Evolutionary conservation across 2,113 vertebrate genomes (phyloP).

Genomic region (Mobula birostris): DNA sequence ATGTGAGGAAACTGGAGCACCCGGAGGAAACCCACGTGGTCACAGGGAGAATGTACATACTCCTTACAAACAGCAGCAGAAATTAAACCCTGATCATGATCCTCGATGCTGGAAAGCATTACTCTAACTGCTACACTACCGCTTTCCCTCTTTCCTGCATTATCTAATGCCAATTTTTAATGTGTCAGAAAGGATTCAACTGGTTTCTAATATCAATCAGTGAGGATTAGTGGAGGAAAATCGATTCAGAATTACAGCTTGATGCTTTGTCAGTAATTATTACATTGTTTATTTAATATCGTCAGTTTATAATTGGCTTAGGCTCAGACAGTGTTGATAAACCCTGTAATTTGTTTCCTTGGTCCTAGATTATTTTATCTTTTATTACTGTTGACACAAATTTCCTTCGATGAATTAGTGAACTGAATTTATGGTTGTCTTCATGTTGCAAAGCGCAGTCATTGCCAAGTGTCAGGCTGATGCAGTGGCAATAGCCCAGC

Average conservation of each 20-base stretch:
- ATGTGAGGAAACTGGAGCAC: no score
- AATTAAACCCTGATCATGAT: no score
- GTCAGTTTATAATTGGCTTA: constrained; percentile 14
- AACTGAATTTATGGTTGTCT: constrained; percentile 8
- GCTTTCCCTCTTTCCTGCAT: not conserved
- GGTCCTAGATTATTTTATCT: not conserved
- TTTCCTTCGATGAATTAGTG: not conserved
- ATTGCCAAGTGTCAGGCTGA: not conserved
- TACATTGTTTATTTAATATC: constrained; percentile 14
- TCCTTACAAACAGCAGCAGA: no score
- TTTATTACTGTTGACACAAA: constrained; percentile 11
- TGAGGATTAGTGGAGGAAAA: not conserved
- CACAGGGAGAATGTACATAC: no score
- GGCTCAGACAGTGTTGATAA: constrained; percentile 10
- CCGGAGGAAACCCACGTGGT: no score
- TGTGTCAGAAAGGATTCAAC: not conserved
- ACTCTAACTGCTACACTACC: no score
- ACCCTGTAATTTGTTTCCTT: not conserved
- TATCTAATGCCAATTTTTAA: not conserved
- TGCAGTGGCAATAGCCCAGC: not conserved
- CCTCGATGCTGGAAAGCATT: no score
- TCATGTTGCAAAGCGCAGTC: not conserved
- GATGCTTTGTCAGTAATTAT: constrained; percentile 17
- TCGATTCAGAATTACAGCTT: not conserved
- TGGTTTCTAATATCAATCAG: not conserved